Evolutionary conservation across 2,113 vertebrate genomes (phyloP).

Genomic region (Corythornis cristatus): DNA sequence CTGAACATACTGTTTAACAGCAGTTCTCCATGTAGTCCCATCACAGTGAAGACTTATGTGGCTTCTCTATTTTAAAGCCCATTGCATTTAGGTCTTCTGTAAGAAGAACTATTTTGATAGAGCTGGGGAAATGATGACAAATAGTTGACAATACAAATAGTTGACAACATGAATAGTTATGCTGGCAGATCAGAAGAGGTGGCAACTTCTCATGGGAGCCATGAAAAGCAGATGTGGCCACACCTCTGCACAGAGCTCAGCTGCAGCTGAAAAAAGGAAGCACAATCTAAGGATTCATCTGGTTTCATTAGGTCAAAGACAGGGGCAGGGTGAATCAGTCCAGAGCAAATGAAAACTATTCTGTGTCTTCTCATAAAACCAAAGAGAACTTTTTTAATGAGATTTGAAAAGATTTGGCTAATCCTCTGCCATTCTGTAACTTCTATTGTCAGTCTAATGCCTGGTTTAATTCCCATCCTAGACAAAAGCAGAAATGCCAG

Average conservation of each 20-base stretch:
- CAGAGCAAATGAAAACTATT: not conserved
- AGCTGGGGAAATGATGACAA: not conserved
- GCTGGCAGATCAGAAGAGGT: not conserved
- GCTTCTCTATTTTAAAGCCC: not conserved
- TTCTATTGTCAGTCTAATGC: not conserved
- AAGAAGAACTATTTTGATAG: not conserved
- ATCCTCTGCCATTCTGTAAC: not conserved
- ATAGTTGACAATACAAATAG: not conserved
- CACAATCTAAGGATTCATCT: not conserved
- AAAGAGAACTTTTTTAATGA: not conserved
- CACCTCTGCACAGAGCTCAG: not conserved
- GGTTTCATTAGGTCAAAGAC: not conserved
- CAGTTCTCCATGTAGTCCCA: not conserved
- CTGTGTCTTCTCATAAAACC: not conserved
- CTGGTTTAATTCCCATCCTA: not conserved
- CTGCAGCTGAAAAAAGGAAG: slow-evolving; percentile 24
- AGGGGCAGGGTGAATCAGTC: not conserved
- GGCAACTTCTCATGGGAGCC: not conserved
- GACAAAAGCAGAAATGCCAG: not conserved
- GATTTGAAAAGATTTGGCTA: not conserved
- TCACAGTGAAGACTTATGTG: not conserved
- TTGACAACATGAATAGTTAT: not conserved
- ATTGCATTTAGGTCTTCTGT: not conserved
- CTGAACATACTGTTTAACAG: not conserved
- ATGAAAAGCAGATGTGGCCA: not conserved